These are phyloP conservation scores for Drosophila percnosoma DNA, from an alignment of 2,888 invertebrate genomes.

Conservation along the genomic window DNA sequence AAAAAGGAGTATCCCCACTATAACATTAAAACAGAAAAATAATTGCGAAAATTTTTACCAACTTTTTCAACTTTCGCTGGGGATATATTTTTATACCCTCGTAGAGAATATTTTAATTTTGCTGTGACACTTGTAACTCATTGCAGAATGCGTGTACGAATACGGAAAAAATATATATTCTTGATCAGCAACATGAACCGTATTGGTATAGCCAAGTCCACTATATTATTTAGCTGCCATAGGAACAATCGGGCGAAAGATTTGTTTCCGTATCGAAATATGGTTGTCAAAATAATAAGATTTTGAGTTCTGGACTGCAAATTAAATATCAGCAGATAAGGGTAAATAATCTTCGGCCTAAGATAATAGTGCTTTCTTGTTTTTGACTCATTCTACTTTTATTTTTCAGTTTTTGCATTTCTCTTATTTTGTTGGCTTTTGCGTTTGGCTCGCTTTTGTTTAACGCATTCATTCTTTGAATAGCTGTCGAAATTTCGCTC, in stretches of 20 bases:
- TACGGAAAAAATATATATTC: background rate
- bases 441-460: conserved; percentile 45
- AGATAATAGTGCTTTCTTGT: conserved; percentile 1
- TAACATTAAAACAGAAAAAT: conserved; percentile 78
- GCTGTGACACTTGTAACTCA: background rate
- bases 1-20: conserved; percentile 54
- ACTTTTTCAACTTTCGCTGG: conserved; percentile 70
- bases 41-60: conserved; percentile 75
- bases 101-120: background rate
- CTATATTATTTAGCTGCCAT: conserved; percentile 14
- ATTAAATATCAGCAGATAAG: background rate
- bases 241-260: background rate
- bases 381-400: conserved; percentile 5
- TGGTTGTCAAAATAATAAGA: background rate
- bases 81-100: conserved; percentile 1
- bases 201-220: background rate
- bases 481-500: conserved; percentile 48
- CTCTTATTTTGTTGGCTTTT: conserved; percentile 30
- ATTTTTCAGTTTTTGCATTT: conserved; percentile 3
- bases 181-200: background rate
- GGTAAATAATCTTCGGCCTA: background rate
- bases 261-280: background rate
- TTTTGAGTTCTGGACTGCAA: background rate
- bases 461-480: conserved; percentile 60
- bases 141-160: background rate